phyloP scores from a whole-genome alignment of 2,797 vertebrate species.

The Notamacropus eugenii region DNA sequence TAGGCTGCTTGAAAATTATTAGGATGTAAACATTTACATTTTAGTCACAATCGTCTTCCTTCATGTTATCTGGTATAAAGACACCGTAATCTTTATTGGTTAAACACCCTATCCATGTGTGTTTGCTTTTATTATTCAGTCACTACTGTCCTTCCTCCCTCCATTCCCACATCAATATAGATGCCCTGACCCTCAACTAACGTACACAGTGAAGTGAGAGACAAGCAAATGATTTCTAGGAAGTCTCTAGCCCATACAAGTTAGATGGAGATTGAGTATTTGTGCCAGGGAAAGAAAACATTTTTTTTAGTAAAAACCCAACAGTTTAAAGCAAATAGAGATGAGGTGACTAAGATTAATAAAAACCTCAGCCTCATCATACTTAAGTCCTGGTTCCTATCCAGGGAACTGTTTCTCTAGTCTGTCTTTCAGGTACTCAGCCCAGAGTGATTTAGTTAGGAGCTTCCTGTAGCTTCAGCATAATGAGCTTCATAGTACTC shows the following conservation, averaged over 20 bases:
- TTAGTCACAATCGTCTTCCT: not conserved
- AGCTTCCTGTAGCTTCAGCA: not conserved
- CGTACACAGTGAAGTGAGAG: not conserved
- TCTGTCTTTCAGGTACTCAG: not conserved
- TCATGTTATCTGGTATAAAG: not conserved
- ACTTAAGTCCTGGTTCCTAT: not conserved
- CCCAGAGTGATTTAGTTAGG: not conserved
- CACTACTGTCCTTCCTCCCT: not conserved
- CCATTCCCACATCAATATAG: fast-evolving
- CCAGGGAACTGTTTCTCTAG: fast-evolving
- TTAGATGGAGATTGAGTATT: not conserved
- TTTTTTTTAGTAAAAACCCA: not conserved
- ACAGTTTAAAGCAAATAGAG: not conserved
- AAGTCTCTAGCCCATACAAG: not conserved
- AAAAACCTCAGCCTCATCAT: not conserved
- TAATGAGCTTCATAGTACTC: not conserved
- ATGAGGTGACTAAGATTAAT: not conserved
- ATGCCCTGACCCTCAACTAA: not conserved
- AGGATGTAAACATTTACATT: not conserved
- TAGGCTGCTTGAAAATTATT: not conserved
- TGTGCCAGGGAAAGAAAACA: not conserved
- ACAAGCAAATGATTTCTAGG: fast-evolving
- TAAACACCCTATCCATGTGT: not conserved
- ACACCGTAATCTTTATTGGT: not conserved
- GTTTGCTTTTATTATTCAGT: not conserved